phyloP scores from a whole-genome alignment of 2,797 vertebrate species.

The Distichodus sexfasciatus region DNA sequence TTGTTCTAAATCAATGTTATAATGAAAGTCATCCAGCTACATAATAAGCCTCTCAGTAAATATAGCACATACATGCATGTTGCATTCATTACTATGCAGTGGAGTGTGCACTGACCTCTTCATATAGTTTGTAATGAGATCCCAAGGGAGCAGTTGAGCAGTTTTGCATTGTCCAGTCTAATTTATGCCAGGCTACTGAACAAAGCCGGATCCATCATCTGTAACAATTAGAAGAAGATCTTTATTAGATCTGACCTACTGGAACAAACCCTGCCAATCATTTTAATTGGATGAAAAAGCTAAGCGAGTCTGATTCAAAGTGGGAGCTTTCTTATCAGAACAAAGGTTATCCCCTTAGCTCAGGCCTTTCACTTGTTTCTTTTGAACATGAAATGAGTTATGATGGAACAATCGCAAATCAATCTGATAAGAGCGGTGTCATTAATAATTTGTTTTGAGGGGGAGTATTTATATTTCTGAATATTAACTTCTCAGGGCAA shows the following conservation, averaged over 20 bases:
- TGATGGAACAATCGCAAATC: too few relatives aligned
- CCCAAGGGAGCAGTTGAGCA: constrained; percentile 36
- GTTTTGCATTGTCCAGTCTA: constrained; percentile 58
- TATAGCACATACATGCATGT: constrained; percentile 13
- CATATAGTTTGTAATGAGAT: constrained; percentile 63
- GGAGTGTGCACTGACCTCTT: constrained; percentile 46
- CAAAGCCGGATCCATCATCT: constrained; percentile 51
- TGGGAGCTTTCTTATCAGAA: not conserved
- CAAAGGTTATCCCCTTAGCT: not conserved
- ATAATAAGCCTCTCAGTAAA: constrained; percentile 23
- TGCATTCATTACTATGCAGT: constrained; percentile 11
- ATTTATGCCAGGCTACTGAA: constrained; percentile 60
- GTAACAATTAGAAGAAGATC: constrained; percentile 41
- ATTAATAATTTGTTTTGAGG: too few relatives aligned
- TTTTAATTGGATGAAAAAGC: constrained; percentile 4
- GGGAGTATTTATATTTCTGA: too few relatives aligned
- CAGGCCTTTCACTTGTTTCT: not conserved
- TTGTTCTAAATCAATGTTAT: constrained; percentile 9
- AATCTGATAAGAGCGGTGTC: too few relatives aligned
- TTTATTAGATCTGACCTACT: constrained; percentile 16
- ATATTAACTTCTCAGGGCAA: too few relatives aligned
- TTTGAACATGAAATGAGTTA: not conserved
- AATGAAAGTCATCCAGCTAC: constrained; percentile 18
- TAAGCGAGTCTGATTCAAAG: not conserved
- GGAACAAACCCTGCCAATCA: constrained; percentile 27